Evolutionary conservation across 2,113 vertebrate species (phyloP), one percentile per base, ranked within the genome.

Genomic region (Scatophagus argus): DNA sequence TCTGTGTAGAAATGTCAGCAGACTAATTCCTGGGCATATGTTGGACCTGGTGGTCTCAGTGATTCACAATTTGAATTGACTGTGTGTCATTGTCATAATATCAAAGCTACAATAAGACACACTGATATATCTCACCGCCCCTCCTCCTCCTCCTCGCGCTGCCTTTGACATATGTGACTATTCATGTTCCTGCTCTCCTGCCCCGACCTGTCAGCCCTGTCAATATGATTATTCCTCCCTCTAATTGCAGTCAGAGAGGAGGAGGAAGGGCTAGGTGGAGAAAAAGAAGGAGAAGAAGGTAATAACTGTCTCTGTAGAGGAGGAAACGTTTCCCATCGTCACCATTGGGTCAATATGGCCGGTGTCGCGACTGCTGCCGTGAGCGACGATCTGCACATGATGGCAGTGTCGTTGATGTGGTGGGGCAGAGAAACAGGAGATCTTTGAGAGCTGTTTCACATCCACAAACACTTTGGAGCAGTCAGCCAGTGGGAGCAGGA

Each of bases 91-190:
- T 70, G 89, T 90, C 87, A 87, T 85, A 87, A 88, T 86, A 89
- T 91, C 89, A 91, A 87, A 79, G 65, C 56, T 87, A 83, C 79
- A 92, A 91, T 92, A 92, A 92, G 88, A 90, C 76, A 73, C 80
- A 31, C 54, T 89, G 89, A 91, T 89, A 77, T 39, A 14, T 77
- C 74, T 9, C 58, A 63, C 5, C 2, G 0, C 56, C 64, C 63
- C 32, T 38, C 74, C 56, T 14, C 74, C 56, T 14, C 56, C 65
- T 14, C 74, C 34, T 6, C 36, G 2, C 55, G 74, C 55, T 65
- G 44, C 32, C 54, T 60, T 12, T 74, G 85, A 88, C 84, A 85
- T 63, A 39, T 85, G 86, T 70, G 78, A 88, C 74, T 79, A 74
- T 89, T 87, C 79, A 91, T 80, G 84, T 44, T 82, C 64, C 80